phyloP scores from a whole-genome alignment of 2,113 vertebrate species.

The Neolamprologus variostigma region DNA sequence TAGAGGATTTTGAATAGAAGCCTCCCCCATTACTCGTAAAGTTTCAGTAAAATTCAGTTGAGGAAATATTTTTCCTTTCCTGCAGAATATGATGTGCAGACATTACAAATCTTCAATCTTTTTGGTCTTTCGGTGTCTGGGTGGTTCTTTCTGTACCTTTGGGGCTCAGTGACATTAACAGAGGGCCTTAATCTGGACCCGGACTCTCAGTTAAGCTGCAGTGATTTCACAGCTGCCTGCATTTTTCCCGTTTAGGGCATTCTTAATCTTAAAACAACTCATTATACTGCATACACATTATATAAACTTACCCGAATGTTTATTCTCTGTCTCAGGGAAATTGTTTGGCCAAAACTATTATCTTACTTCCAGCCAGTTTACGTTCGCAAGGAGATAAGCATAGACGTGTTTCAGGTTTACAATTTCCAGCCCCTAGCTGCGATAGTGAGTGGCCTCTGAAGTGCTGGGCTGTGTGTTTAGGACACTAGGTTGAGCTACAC shows the following conservation, averaged over 20 bases:
- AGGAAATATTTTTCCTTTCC: background rate
- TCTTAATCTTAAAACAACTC: background rate
- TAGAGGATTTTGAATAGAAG: background rate
- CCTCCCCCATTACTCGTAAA: background rate
- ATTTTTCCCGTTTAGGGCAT: background rate
- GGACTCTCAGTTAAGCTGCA: background rate
- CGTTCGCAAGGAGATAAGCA: background rate
- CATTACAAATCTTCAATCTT: background rate
- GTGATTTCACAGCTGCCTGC: background rate
- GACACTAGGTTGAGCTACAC: background rate
- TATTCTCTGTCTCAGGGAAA: background rate
- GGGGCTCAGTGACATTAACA: background rate
- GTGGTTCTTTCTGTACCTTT: background rate
- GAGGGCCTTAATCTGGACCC: background rate
- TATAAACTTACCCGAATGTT: background rate
- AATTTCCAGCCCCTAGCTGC: background rate
- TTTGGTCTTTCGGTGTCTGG: background rate
- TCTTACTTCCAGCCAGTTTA: background rate
- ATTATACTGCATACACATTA: background rate
- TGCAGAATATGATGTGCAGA: background rate
- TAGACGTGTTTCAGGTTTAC: background rate
- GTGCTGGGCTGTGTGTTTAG: background rate
- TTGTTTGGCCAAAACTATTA: background rate
- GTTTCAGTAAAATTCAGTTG: background rate
- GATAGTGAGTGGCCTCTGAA: background rate